Evolutionary conservation across 92 coral and sea anemone species (phyloP).

Genomic region (Porites evermanni): DNA sequence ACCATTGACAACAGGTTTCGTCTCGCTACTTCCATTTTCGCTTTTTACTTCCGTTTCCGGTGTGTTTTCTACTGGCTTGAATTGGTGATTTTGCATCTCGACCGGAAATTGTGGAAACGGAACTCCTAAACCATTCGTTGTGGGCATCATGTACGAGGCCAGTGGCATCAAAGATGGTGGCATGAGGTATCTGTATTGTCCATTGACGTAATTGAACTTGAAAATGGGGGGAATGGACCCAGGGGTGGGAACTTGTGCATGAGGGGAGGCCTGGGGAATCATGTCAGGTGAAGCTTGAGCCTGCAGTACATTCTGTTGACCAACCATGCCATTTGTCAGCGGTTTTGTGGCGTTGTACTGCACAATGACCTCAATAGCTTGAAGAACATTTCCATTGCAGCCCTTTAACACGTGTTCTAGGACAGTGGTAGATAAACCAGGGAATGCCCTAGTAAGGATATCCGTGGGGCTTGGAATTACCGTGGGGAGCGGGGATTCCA

Average conservation of each 20-base stretch:
- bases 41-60: slow-evolving; percentile 31
- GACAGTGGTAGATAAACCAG: slow-evolving; percentile 70
- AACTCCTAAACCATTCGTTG: slow-evolving; percentile 32
- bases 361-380: slow-evolving; percentile 91
- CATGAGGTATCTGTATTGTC: slow-evolving; percentile 78
- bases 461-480: slow-evolving; percentile 83
- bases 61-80: slow-evolving; percentile 34
- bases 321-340: slow-evolving; percentile 40
- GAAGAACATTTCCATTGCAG: slow-evolving; percentile 91
- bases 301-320: slow-evolving; percentile 18
- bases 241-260: slow-evolving; percentile 29
- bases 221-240: slow-evolving; percentile 75
- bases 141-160: slow-evolving; percentile 71
- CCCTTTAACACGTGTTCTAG: slow-evolving; percentile 90
- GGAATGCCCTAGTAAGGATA: slow-evolving; percentile 85
- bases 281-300: slow-evolving; percentile 37
- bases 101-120: slow-evolving; percentile 50
- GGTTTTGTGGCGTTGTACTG: slow-evolving; percentile 67
- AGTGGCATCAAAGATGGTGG: slow-evolving; percentile 84
- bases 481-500: slow-evolving; percentile 77
- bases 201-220: slow-evolving; percentile 75
- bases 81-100: slow-evolving; percentile 43
- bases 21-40: slow-evolving; percentile 13
- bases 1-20: background rate
- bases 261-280: slow-evolving; percentile 49